These are phyloP conservation scores for Hippocampus abdominalis DNA, from an alignment of 2,113 vertebrate genomes.

Conservation along the genomic window DNA sequence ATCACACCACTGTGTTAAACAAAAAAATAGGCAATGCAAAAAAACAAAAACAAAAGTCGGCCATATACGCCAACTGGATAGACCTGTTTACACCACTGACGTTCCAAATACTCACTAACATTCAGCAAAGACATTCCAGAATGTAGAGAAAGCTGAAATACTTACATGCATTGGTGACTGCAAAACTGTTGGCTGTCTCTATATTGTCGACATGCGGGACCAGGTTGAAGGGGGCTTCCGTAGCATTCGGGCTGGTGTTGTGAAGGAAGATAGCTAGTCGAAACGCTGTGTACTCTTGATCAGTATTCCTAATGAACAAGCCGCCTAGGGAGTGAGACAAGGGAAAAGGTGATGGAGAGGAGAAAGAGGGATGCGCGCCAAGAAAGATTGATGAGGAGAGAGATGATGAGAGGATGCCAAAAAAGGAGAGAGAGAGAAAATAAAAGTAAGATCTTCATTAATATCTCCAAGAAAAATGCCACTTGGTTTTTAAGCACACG, in stretches of 20 bases:
- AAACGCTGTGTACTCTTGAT: slow-evolving; percentile 99
- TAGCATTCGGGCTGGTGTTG: slow-evolving; percentile 98
- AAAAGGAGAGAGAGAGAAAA: slow-evolving; percentile 31
- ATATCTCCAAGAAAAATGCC: slow-evolving; percentile 46
- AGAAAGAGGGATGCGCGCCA: slow-evolving; percentile 15
- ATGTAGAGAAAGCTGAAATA: slow-evolving; percentile 32
- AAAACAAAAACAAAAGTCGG: not conserved
- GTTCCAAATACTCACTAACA: not conserved
- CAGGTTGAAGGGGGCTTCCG: slow-evolving; percentile 98
- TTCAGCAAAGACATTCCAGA: not conserved
- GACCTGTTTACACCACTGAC: not conserved
- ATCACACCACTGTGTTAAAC: not conserved
- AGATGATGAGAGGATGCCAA: slow-evolving; percentile 26
- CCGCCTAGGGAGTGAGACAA: slow-evolving; percentile 76
- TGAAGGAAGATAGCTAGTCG: slow-evolving; percentile 98
- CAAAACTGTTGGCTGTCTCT: slow-evolving; percentile 99
- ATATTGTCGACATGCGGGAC: slow-evolving; percentile 99
- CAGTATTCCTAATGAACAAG: slow-evolving; percentile 98
- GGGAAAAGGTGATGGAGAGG: slow-evolving; percentile 26
- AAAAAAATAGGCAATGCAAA: not conserved
- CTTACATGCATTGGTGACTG: slow-evolving; percentile 99
- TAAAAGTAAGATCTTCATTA: slow-evolving; percentile 60
- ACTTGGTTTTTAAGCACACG: slow-evolving; percentile 45
- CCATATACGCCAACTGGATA: not conserved
- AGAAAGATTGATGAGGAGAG: slow-evolving; percentile 30